These are phyloP conservation scores for Peucedramus taeniatus DNA, from an alignment of 2,113 vertebrate species.

Conservation along the genomic window DNA sequence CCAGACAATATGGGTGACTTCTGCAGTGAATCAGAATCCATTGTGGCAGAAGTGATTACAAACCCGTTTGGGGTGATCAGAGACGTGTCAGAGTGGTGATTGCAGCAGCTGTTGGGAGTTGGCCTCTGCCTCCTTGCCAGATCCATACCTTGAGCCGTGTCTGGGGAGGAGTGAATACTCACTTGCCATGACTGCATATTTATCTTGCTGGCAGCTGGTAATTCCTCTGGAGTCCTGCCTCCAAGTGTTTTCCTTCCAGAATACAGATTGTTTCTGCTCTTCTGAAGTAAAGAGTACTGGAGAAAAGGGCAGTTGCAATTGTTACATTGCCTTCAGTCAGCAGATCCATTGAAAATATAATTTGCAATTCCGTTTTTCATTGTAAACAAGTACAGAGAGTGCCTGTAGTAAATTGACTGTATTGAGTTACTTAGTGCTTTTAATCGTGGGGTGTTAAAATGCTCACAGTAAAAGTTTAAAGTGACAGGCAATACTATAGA, in stretches of 20 bases:
- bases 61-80: neutral
- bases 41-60: neutral
- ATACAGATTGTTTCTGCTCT: neutral
- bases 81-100: neutral
- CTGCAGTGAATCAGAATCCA: neutral
- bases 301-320: conserved; percentile 15
- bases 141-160: neutral
- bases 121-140: neutral
- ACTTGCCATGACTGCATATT: neutral
- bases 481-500: neutral
- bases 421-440: neutral
- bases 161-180: neutral
- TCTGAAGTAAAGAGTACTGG: conserved; percentile 10
- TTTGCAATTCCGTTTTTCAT: neutral
- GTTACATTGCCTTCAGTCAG: neutral
- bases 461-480: neutral
- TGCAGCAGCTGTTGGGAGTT: neutral
- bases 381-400: neutral
- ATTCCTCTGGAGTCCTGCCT: neutral
- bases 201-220: neutral
- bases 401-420: neutral
- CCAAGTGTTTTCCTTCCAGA: neutral
- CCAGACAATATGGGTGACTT: neutral
- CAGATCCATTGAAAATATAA: neutral
- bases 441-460: neutral